Evolutionary conservation across 1,140 invertebrate species (phyloP), one percentile per base, ranked within the genome.

Genomic region (Diorhabda sublineata): DNA sequence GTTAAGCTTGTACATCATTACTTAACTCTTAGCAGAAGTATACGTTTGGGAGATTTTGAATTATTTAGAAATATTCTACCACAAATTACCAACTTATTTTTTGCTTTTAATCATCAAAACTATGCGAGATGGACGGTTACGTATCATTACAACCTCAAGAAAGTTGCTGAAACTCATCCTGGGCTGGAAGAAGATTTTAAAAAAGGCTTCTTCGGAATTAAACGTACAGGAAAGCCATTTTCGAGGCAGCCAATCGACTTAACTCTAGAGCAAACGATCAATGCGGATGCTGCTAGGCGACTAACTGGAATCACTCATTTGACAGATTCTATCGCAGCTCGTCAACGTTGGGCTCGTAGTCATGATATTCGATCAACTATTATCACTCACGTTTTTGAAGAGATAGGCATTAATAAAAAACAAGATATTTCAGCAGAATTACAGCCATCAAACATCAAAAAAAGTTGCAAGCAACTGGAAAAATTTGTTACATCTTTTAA

Each of bases 1-100:
- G 73, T 78, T 5, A 72, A 76, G 68, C 68, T 79, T 6, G 59
- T 79, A 2, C 4, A 74, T 72, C 44, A 80, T 72, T 78, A 79
- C 59, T 61, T 74, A 57, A 58, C 42, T 5, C 61, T 78, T 61
- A 72, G 61, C 1, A 64, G 77, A 69, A 76, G 76, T 57, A 76
- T 80, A 45, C 76, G 78, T 9, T 68, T 42, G 5, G 73, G 73
- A 67, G 70, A 79, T 74, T 77, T 81, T 67, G 59, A 75, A 0
- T 9, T 78, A 11, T 67, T 69, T 57, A 66, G 69, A 65, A 63
- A 43, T n/a, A 11, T 63, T 44, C 45, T 70, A 45, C 62, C 71
- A 8, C 73, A 73, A 56, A 73, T 73, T 9, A 69, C 66, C 26
- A 71, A 69, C 71, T 68, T 70, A 69, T 75, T 75, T 69, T 74